Base-by-base conservation (phyloP, 2,113 vertebrate species). In the Gasterosteus aculeatus region DNA sequence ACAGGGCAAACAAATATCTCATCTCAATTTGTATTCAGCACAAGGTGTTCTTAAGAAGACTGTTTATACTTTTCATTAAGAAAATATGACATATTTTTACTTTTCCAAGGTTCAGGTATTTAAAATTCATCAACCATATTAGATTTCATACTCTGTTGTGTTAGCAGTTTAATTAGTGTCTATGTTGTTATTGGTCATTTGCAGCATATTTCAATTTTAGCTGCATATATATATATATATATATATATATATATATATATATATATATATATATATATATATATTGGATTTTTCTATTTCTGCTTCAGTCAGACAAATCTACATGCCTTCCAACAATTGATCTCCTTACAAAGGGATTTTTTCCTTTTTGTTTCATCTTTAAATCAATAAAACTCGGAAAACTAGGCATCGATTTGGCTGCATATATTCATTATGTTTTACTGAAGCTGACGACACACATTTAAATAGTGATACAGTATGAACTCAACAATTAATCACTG, bases 31-130 rank as follows among this genome's bases (percentile, higher is more conserved):
- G 46, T 59, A 56, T 38, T 59, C 19, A 31, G 42, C 41, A 22
- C 42, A 82, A 70, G 71, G 3, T 22, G 46, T 44, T 74, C 73
- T 71, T 31, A 66, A 39, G 19, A 66, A 31, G 38, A 5, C 61
- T 22, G 22, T 78, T 66, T 38, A 38, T 7, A 10, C 9, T 51
- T n/a, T 56, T 64, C 26, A 35, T 12, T 51, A 74, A 47, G 56
- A 62, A 49, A 63, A 7, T 2, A 31, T 54, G 16, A 11, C 7
- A 29, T 44, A 2, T 16, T 33, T 26, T 41, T 54, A 11, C 1
- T 41, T 31, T 62, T 4, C 1, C 29, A 53, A 18, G 0, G 14
- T 49, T 16, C 12, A 38, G 9, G 1, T 47, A 39, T 53, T 62
- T 19, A 10, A 1, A 53, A 39, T 29, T 14, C 10, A 4, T 53